phyloP scores from a whole-genome alignment of 2,113 vertebrate species.

The Phyllostomus discolor region DNA sequence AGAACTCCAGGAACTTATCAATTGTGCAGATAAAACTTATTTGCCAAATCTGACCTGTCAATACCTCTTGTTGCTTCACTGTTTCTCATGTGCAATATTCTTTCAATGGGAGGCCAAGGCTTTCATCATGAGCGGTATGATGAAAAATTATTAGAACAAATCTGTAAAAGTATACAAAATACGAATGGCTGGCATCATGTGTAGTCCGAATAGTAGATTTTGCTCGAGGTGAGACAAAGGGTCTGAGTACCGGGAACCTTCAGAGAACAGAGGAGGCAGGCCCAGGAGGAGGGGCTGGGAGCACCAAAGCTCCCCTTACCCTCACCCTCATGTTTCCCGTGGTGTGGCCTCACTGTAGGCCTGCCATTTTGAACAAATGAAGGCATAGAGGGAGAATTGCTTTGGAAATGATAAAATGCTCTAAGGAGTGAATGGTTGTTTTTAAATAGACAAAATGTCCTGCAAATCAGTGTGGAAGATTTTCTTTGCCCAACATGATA shows the following conservation, averaged over 20 bases:
- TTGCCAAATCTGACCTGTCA: not conserved
- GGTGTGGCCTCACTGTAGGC: not conserved
- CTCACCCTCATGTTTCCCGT: not conserved
- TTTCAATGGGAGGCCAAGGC: not conserved
- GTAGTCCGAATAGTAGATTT: not conserved
- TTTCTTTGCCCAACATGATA: not conserved
- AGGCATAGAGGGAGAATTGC: not conserved
- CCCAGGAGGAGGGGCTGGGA: not conserved
- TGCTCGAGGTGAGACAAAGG: not conserved
- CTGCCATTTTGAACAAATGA: not conserved
- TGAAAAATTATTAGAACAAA: not conserved
- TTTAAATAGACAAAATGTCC: not conserved
- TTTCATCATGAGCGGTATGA: not conserved
- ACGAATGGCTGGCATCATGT: not conserved
- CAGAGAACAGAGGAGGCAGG: not conserved
- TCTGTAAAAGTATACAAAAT: not conserved
- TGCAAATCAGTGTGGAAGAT: not conserved
- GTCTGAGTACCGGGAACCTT: not conserved
- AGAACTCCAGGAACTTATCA: not conserved
- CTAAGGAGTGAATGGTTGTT: not conserved
- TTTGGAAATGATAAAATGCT: not conserved
- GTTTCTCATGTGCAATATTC: not conserved
- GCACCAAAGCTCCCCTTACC: not conserved
- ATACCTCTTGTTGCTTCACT: not conserved
- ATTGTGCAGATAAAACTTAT: not conserved